A percentile compares a stretch with the other conserved stretches of the same genome.
phyloP scores from a whole-genome alignment of 2,797 vertebrate species.

The Silurus lanzhouensis region DNA sequence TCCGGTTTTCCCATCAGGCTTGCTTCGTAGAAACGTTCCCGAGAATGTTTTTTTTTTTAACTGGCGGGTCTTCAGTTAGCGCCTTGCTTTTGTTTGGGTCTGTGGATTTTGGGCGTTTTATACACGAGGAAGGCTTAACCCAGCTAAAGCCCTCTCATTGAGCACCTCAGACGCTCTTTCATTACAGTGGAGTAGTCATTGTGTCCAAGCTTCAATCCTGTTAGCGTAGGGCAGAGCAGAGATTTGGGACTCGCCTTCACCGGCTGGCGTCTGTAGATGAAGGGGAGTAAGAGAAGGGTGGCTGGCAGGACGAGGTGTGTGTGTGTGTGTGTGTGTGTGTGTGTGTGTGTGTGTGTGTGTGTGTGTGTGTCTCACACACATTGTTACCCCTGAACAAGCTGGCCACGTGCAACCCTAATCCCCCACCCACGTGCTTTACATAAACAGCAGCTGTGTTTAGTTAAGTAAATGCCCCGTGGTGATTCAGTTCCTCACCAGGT shows the following conservation, averaged over 20 bases:
- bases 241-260: slow-evolving; percentile 66
- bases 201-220: slow-evolving; percentile 72
- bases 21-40: too few species aligned
- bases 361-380: slow-evolving; percentile 58
- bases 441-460: slow-evolving; percentile 73
- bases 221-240: slow-evolving; percentile 72
- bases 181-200: slow-evolving; percentile 72
- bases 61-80: slow-evolving; percentile 65
- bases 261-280: slow-evolving; percentile 67
- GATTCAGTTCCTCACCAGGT: not conserved
- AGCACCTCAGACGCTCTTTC: slow-evolving; percentile 61
- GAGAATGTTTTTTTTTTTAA: not conserved
- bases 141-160: slow-evolving; percentile 66
- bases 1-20: not conserved
- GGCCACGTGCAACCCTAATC: slow-evolving; percentile 72
- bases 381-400: slow-evolving; percentile 68
- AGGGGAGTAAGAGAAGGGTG: slow-evolving; percentile 63
- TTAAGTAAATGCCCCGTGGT: slow-evolving; percentile 69
- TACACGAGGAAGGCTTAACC: slow-evolving; percentile 68
- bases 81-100: slow-evolving; percentile 66
- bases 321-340: slow-evolving; percentile 39
- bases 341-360: slow-evolving; percentile 39
- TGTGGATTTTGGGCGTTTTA: slow-evolving; percentile 53
- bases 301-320: slow-evolving; percentile 9
- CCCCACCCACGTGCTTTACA: slow-evolving; percentile 40